phyloP scores from a whole-genome alignment of 2,888 invertebrate species.

The Melieria picta region DNA sequence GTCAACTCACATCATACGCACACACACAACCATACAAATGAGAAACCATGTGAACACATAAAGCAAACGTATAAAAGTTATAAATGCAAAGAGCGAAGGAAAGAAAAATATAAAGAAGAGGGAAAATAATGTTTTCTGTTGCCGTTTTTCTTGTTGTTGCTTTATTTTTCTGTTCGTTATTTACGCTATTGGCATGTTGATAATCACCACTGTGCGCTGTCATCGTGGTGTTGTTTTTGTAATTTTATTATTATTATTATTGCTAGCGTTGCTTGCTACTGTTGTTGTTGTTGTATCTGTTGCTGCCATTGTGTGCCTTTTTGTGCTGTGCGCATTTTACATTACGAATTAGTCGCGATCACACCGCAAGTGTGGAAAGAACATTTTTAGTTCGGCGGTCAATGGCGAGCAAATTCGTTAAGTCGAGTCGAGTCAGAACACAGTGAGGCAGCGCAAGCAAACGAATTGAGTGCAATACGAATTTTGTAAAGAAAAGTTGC shows the following conservation, averaged over 20 bases:
- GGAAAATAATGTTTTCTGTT: neutral
- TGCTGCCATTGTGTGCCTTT: constrained; percentile 39
- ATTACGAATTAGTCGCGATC: constrained; percentile 58
- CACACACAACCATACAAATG: too few species aligned
- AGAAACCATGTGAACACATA: neutral
- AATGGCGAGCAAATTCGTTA: neutral
- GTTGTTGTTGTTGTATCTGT: constrained; percentile 29
- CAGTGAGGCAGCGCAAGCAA: neutral
- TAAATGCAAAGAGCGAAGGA: neutral
- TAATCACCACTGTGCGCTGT: constrained; percentile 14
- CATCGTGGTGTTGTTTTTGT: constrained; percentile 1
- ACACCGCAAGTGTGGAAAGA: constrained; percentile 55
- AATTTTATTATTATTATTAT: neutral
- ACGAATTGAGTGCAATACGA: neutral
- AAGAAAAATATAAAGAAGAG: neutral
- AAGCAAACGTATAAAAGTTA: neutral
- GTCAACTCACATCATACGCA: too few species aligned
- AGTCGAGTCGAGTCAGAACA: neutral
- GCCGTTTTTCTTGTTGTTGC: neutral
- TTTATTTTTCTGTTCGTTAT: neutral
- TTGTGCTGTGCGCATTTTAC: constrained; percentile 37
- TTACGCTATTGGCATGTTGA: neutral
- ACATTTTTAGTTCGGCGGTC: constrained; percentile 31
- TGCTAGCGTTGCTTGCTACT: constrained; percentile 23
- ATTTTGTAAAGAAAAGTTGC: too few species aligned